Base-by-base conservation (phyloP, 2,888 invertebrate species). In the Danaus chrysippus region DNA sequence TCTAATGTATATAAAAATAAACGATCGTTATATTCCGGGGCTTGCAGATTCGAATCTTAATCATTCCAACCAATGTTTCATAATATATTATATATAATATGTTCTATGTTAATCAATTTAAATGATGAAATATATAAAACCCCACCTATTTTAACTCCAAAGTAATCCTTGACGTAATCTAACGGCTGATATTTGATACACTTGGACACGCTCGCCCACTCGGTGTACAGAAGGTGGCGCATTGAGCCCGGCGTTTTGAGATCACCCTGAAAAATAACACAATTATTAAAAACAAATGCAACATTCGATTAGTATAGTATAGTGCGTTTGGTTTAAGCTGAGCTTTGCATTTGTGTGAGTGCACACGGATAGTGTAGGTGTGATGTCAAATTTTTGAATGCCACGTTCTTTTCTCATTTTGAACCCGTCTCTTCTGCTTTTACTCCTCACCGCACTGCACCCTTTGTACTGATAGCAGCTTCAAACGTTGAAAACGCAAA, bases 101-200 rank as follows among this genome's bases (percentile, higher is more conserved):
- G 3, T 34, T 34, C 2, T 6, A 12, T 3, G 15, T 46, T 6
- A 46, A 46, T 34, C 15, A 46, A 0, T 15, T 46, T 13, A 46
- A 9, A 13, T 9, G 0, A 46, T 46, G 5, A 46, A 13, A 46
- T 46, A 2, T 13, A 42, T 44, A 6, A 62, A 57, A 52, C 58
- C 76, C 72, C 68, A 93, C 95, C 97, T 74, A 98, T 96, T 92
- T 97, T 97, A 54, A 97, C 96, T 23, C 97, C 97, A 83, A 96
- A 97, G 81, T 97, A 97, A 76, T 96, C 96, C 87, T 97, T 96
- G 58, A 98, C 93, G 76, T 96, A 95, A 82, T 98, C 97, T 66
- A 98, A 81, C 0, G 98, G 98, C 80, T 98, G 98, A 77, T 95
- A 95, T 64, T 95, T 95, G 76, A 96, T 93, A 84, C 95, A 95